phyloP scores from a whole-genome alignment of 2,113 vertebrate species.

The Agapornis roseicollis region DNA sequence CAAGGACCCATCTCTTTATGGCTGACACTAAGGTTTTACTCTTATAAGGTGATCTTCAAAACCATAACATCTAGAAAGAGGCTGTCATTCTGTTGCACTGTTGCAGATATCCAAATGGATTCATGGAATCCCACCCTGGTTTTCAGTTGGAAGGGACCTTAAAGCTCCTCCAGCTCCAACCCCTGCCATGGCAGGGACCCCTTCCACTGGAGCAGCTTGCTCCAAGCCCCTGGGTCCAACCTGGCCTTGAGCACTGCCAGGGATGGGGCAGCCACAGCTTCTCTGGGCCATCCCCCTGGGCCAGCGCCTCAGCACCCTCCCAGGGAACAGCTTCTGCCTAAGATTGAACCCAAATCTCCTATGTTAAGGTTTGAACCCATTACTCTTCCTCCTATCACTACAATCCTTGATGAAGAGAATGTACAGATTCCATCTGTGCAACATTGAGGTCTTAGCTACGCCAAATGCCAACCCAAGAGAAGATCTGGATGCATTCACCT shows the following conservation, averaged over 20 bases:
- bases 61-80: neutral
- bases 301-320: too few relatives aligned
- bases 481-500: neutral
- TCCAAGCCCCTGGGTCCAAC: neutral
- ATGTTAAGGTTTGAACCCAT: too few relatives aligned
- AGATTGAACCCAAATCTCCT: too few relatives aligned
- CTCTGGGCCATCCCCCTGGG: too few relatives aligned
- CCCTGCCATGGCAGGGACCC: neutral
- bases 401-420: too few relatives aligned
- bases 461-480: neutral
- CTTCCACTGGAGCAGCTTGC: neutral
- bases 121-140: neutral
- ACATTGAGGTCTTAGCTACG: neutral
- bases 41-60: neutral
- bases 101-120: neutral
- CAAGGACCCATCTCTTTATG: neutral
- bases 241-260: too few relatives aligned
- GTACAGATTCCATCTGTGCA: neutral
- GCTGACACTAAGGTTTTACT: neutral
- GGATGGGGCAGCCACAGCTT: too few relatives aligned
- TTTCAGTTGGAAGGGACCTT: neutral
- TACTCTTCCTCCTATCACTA: too few relatives aligned
- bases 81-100: neutral
- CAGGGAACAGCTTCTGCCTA: too few relatives aligned
- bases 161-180: neutral